Evolutionary conservation across 1,140 invertebrate genomes (phyloP).

Genomic region (Eupeodes corollae): DNA sequence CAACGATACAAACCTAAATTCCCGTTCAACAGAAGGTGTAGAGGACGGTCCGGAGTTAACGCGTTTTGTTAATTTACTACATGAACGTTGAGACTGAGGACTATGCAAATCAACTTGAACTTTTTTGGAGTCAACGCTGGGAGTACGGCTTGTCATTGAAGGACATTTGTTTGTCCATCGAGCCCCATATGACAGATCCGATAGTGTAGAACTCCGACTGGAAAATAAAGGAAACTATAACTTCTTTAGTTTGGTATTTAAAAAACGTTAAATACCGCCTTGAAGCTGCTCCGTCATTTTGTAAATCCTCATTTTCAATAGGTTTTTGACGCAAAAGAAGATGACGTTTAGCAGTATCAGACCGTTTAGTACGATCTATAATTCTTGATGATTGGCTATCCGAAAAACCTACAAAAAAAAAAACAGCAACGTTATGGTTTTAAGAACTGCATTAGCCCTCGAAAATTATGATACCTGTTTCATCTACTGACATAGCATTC

Average conservation of each 20-base stretch:
- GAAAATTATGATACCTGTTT: slow-evolving; percentile 28
- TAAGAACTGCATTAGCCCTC: slow-evolving; percentile 17
- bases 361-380: slow-evolving; percentile 36
- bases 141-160: slow-evolving; percentile 30
- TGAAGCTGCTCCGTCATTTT: background rate
- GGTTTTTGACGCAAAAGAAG: slow-evolving; percentile 61
- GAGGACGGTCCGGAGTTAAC: slow-evolving; percentile 31
- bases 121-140: slow-evolving; percentile 31
- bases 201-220: slow-evolving; percentile 32
- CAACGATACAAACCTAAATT: slow-evolving; percentile 20
- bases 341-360: slow-evolving; percentile 58
- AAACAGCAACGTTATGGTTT: slow-evolving; percentile 47
- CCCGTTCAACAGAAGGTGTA: slow-evolving; percentile 32
- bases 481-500: slow-evolving; percentile 59
- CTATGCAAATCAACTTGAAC: slow-evolving; percentile 34
- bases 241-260: background rate
- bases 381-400: slow-evolving; percentile 39
- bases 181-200: slow-evolving; percentile 33
- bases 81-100: slow-evolving; percentile 28
- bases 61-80: slow-evolving; percentile 15
- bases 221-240: background rate
- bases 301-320: slow-evolving; percentile 50
- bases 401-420: slow-evolving; percentile 58
- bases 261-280: background rate
- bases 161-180: slow-evolving; percentile 32